phyloP scores from a whole-genome alignment of 2,888 invertebrate species.

The Tiliacea citrago region DNA sequence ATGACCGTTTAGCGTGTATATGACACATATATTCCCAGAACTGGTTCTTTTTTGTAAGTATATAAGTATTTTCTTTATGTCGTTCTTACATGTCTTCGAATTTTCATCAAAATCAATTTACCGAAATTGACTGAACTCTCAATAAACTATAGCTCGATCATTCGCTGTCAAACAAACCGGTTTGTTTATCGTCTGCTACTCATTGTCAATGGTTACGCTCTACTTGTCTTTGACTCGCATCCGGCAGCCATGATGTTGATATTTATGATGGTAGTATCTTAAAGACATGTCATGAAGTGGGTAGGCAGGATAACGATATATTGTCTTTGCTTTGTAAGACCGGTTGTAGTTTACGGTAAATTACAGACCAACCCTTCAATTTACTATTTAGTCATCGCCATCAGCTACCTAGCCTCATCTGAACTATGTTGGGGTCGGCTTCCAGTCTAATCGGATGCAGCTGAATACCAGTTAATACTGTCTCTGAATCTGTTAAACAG shows the following conservation, averaged over 20 bases:
- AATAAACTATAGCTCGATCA: conserved; percentile 7
- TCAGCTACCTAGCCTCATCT: background rate
- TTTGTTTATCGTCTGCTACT: conserved; percentile 51
- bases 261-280: conserved; percentile 52
- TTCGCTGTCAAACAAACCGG: conserved; percentile 35
- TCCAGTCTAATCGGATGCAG: background rate
- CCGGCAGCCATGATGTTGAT: conserved; percentile 48
- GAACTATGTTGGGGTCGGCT: background rate
- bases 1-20: no score
- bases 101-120: conserved; percentile 10
- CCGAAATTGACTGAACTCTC: conserved; percentile 25
- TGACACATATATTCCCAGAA: no score
- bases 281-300: conserved; percentile 21
- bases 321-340: conserved; percentile 28
- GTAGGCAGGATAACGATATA: conserved; percentile 41
- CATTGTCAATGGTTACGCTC: conserved; percentile 62
- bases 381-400: no score
- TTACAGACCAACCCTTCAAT: background rate
- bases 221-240: conserved; percentile 57
- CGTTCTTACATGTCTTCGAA: background rate
- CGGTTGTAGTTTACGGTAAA: background rate
- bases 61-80: no score
- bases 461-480: background rate
- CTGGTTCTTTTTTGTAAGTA: no score
- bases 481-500: no score